Evolutionary conservation across 2,113 vertebrate species (phyloP), one percentile per base, ranked within the genome.

Genomic region (Gavialis gangeticus): DNA sequence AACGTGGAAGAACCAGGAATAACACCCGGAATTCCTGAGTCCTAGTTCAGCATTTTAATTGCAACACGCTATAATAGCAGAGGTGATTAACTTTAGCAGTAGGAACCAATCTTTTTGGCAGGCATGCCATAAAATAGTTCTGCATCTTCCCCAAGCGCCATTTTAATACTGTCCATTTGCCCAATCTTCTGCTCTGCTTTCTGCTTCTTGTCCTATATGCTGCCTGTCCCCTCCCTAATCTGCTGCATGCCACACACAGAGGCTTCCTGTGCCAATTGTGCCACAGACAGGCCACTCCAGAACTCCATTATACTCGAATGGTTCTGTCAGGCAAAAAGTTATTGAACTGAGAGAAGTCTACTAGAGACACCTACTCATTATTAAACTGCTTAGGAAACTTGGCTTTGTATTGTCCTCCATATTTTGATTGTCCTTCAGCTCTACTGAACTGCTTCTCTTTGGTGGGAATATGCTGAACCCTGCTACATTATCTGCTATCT

Each of bases 401-500:
- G 46, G 46, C 46, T 46, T 46, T 46, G 46, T 46, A 46, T 81
- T 92, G 4, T 73, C 57, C 5, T 89, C 14, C 89, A 64, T 25
- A 46, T 9, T 9, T 46, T 46, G 46, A 46, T 46, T 46, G 46
- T 46, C 9, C 46, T 46, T 46, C 46, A 46, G 46, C 46, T 46
- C 46, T 46, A 9, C 46, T 46, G 46, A 46, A 46, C 46, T 46
- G 46, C 46, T 27, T 17, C 12, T 30, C 6, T 79, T 83, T 34
- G 63, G 9, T 69, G 12, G 11, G 27, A 0, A 3, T 77, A 82
- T 88, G 4, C 0, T 0, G 56, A 90, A 2, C 66, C 59, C 1
- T 6, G 88, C 84, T 79, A 67, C 11, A 46, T 46, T 46, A 9
- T 46, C 59, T 69, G 13, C 55, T 60, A 57, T 55, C 37, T n/a